phyloP scores from a whole-genome alignment of 2,113 vertebrate species.

The Menura novaehollandiae region DNA sequence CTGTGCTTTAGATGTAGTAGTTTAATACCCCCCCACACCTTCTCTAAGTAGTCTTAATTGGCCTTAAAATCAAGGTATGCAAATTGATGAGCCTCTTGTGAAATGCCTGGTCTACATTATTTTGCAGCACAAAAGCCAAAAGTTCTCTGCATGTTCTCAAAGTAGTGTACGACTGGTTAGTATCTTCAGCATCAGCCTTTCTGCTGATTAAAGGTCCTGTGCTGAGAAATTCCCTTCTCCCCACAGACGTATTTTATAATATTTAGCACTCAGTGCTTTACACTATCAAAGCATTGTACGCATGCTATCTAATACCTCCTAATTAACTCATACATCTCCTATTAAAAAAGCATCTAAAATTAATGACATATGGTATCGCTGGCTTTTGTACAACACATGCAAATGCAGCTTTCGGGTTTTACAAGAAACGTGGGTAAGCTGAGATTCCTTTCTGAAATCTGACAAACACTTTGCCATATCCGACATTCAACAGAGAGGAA shows the following conservation, averaged over 20 bases:
- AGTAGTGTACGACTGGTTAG: neutral
- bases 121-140: neutral
- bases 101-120: neutral
- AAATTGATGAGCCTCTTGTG: conserved; percentile 6
- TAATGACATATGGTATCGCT: conserved; percentile 11
- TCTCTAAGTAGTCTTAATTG: neutral
- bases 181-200: neutral
- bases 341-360: conserved; percentile 43
- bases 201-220: conserved; percentile 21
- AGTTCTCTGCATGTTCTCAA: neutral
- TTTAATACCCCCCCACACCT: neutral
- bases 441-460: conserved; percentile 9
- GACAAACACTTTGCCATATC: neutral
- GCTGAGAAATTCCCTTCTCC: neutral
- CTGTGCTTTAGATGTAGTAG: neutral
- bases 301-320: conserved; percentile 48
- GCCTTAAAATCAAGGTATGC: neutral
- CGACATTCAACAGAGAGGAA: conserved; percentile 13
- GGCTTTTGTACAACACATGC: conserved; percentile 48
- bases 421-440: neutral
- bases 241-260: conserved; percentile 4
- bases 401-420: neutral
- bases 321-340: conserved; percentile 51
- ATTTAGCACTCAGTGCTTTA: conserved; percentile 57
- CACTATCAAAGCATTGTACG: conserved; percentile 33